Conservation (phyloP, 2,888 invertebrate genomes). For the Zelleria hepariella region DNA sequence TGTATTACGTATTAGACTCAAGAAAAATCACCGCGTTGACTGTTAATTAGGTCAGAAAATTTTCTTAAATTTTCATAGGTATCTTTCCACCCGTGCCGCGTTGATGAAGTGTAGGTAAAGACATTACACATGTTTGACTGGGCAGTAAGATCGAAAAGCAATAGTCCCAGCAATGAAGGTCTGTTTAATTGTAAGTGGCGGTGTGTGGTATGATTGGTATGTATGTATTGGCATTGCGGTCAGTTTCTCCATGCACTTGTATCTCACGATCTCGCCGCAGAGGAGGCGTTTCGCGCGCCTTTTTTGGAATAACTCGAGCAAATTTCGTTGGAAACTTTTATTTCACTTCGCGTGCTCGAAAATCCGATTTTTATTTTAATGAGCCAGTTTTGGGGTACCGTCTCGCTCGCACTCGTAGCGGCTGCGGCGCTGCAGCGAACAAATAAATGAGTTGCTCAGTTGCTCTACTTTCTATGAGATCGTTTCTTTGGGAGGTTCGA, state of each 20-base stretch:
- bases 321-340: constrained; percentile 67
- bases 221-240: constrained; percentile 36
- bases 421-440: constrained; percentile 58
- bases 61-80: too few relatives aligned
- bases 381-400: constrained; percentile 55
- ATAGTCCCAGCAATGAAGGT: constrained; percentile 11
- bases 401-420: constrained; percentile 48
- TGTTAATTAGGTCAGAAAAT: too few relatives aligned
- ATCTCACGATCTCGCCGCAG: constrained; percentile 52
- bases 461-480: constrained; percentile 72
- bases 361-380: constrained; percentile 70
- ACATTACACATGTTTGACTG: too few relatives aligned
- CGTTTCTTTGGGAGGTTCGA: constrained; percentile 60
- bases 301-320: constrained; percentile 71
- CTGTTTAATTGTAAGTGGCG: constrained; percentile 1
- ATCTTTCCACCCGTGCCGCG: too few relatives aligned
- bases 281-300: constrained; percentile 60
- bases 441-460: constrained; percentile 70
- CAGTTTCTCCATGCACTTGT: constrained; percentile 62
- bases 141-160: constrained; percentile 22
- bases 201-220: too few relatives aligned
- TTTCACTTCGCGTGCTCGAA: constrained; percentile 60
- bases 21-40: too few relatives aligned
- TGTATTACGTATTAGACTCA: too few relatives aligned
- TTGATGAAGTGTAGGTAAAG: too few relatives aligned